Evolutionary conservation across 2,113 vertebrate genomes (phyloP), one percentile per base, ranked within the genome.

Genomic region (Anolis carolinensis): DNA sequence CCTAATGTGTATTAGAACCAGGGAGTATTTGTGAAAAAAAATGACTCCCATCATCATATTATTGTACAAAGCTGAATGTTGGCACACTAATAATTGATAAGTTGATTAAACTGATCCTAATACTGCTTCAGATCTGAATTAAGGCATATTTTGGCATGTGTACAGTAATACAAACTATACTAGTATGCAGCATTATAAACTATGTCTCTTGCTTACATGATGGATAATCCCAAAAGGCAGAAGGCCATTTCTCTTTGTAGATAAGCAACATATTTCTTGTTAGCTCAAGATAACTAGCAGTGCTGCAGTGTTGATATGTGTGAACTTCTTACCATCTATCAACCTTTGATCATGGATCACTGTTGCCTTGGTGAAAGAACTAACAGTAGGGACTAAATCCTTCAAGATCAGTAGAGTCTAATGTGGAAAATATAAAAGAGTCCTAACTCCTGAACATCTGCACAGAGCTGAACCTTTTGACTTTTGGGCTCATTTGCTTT

Each of bases 41-140:
- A 88, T 87, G 89, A 90, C 81, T 8, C 82, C 39, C 9, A 2
- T 6, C 74, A 52, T n/a, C 6, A 79, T 78, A 76, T 71, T 90
- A 50, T 77, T 68, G 90, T 93, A 88, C 18, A 10, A 48, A 30
- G 9, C 20, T 78, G 9, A 16, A 78, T 86, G 91, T 91, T 55
- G n/a, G 67, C 4, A 78, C 7, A 76, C 1, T 44, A 82, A 85
- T 86, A 78, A 62, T 11, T 68, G 84, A 85, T 72, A 75, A 50
- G 82, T 84, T 83, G 63, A 88, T 52, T 86, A 79, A 0, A 5
- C 7, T 70, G 1, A 9, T 2, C 67, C 44, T 1, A 59, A 1
- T 68, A 4, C 8, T 1, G 16, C 68, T 87, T 85, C 79, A n/a
- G 34, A n/a, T 16, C 23, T 87, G 7, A 74, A 74, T 32, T 79